A percentile compares a stretch with the other conserved stretches of the same genome.
These are phyloP conservation scores for Enteromius paludinosus DNA, from an alignment of 2,797 vertebrate species.

Conservation along the genomic window DNA sequence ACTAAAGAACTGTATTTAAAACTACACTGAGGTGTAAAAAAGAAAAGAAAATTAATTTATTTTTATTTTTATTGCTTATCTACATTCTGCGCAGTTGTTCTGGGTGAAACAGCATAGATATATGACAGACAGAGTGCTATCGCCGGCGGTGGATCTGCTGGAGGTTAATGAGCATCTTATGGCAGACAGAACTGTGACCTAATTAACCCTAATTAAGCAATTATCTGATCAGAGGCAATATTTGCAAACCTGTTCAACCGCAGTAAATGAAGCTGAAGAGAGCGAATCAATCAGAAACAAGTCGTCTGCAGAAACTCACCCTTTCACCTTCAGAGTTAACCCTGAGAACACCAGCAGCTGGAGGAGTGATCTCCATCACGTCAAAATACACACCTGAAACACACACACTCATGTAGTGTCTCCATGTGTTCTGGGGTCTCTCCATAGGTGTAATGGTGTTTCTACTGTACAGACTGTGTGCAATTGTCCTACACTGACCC, in stretches of 20 bases:
- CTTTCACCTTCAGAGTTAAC: constrained; percentile 78
- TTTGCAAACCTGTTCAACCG: constrained; percentile 7
- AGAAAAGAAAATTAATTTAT: no score
- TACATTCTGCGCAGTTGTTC: not conserved
- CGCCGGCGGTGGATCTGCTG: not conserved
- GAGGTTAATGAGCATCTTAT: constrained; percentile 13
- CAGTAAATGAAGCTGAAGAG: constrained; percentile 12
- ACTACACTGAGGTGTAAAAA: no score
- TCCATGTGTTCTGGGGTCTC: no score
- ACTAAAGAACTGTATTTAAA: no score
- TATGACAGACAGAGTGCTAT: not conserved
- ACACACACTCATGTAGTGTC: not conserved
- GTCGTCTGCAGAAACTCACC: constrained; percentile 69
- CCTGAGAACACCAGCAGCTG: constrained; percentile 82
- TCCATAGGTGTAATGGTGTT: no score
- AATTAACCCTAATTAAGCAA: constrained; percentile 31
- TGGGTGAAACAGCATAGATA: no score
- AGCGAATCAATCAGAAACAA: not conserved
- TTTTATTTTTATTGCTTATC: no score
- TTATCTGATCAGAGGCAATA: constrained; percentile 21
- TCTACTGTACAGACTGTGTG: no score
- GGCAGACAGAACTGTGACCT: constrained; percentile 24
- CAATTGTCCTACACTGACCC: no score
- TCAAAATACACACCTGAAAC: constrained; percentile 94
- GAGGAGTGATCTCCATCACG: constrained; percentile 92